Evolutionary conservation across 2,797 vertebrate genomes (phyloP), one percentile per base, ranked within the genome.

Genomic region (Uromys caudimaculatus): DNA sequence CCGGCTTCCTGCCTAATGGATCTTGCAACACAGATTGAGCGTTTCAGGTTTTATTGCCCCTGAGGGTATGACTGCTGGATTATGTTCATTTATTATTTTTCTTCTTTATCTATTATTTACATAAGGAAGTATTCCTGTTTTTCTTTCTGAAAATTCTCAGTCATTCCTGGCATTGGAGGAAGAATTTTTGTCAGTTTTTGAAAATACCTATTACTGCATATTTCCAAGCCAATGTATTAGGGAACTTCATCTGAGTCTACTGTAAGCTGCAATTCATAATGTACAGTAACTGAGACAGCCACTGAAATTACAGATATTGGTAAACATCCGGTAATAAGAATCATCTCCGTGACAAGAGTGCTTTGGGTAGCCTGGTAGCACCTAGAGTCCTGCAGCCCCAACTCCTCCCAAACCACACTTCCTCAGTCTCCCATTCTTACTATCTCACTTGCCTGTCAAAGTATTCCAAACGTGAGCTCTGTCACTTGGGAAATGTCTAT

Each of bases 21-120:
- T 98, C 96, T 97, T 96, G 96, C 97, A 94, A 82, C 92, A 96
- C 93, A 97, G 98, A 98, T 97, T 96, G 7, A 97, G 96, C 93
- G 97, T 98, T 95, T 93, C 71, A 71, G 90, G 83, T 88, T 98
- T 98, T 98, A 98, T 98, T 97, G 96, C 94, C 97, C 98, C 96
- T 93, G 29, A 96, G 98, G 98, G 97, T 64, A 97, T 96, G 84
- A 76, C 97, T 97, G 97, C 97, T 97, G 97, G 97, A 95, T 95
- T 97, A 75, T 93, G 78, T 73, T 96, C 97, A 95, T 98, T 98
- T 97, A 76, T 86, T 97, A 92, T 91, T 97, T 95, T 97, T 97
- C 38, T 79, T 91, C 96, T 98, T 98, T 98, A 98, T 99, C 98
- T 98, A 98, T 98, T 98, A 98, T 98, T 99, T 97, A 98, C 97